A percentile compares a stretch with the other conserved stretches of the same genome.
Evolutionary conservation across 1,140 invertebrate species (phyloP).

Genomic region (Drosophila seguyi): DNA sequence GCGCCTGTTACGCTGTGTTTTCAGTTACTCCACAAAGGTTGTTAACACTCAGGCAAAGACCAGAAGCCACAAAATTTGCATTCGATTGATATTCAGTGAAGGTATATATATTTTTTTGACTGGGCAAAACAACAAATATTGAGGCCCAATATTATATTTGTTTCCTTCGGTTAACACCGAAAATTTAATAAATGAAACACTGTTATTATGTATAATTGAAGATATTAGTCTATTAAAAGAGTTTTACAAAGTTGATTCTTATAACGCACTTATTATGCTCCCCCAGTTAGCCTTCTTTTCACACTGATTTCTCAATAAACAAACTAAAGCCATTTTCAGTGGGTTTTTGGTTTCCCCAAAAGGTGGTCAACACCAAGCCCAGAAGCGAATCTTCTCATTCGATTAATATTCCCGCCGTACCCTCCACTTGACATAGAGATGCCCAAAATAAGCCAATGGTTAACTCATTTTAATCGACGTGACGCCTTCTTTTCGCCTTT

Average conservation of each 20-base stretch:
- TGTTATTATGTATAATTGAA: background rate
- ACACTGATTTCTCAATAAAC: constrained; percentile 60
- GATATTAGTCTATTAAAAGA: too few relatives aligned
- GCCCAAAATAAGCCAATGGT: constrained; percentile 39
- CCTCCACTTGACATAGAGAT: constrained; percentile 36
- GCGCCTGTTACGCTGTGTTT: constrained; percentile 46
- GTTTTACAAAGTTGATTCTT: too few relatives aligned
- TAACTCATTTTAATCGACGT: constrained; percentile 61
- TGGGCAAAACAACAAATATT: too few relatives aligned
- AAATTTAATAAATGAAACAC: too few relatives aligned
- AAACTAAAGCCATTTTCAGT: constrained; percentile 55
- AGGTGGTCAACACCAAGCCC: constrained; percentile 21
- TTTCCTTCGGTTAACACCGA: background rate
- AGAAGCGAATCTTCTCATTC: constrained; percentile 12
- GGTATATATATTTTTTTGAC: background rate
- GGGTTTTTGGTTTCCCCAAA: constrained; percentile 25
- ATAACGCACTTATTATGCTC: background rate
- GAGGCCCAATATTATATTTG: background rate
- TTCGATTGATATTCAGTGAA: background rate
- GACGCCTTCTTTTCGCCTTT: constrained; percentile 44
- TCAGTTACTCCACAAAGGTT: constrained; percentile 53
- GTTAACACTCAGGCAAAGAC: constrained; percentile 36
- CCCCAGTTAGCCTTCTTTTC: constrained; percentile 35
- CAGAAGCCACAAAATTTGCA: constrained; percentile 2
- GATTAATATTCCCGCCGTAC: constrained; percentile 51